Conservation (phyloP, 2,888 invertebrate genomes). For the Apamea sordens region DNA sequence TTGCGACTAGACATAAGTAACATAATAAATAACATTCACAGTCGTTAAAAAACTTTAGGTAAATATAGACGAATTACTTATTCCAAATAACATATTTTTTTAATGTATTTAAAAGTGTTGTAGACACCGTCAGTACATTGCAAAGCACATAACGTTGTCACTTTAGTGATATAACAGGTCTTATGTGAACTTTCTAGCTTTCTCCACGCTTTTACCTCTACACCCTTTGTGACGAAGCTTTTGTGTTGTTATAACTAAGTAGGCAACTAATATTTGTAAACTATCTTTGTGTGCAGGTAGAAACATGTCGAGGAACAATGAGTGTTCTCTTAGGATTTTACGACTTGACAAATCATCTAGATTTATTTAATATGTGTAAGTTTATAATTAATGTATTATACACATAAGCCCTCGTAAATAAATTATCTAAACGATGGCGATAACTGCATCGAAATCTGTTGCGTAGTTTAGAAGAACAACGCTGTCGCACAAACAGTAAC, state of each 20-base stretch:
- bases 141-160: constrained; percentile 16
- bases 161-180: constrained; percentile 31
- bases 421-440: background rate
- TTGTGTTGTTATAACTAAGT: background rate
- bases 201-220: constrained; percentile 41
- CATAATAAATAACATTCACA: no score
- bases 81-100: no score
- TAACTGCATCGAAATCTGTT: background rate
- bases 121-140: constrained; percentile 1
- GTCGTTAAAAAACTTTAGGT: no score
- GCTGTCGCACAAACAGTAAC: no score
- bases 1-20: no score
- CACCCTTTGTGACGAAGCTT: constrained; percentile 20
- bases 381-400: background rate
- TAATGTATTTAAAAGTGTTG: no score
- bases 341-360: background rate
- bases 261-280: background rate
- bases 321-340: background rate
- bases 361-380: background rate
- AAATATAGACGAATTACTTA: no score
- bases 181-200: constrained; percentile 46
- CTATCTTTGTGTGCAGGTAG: background rate
- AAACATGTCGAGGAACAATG: background rate
- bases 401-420: background rate
- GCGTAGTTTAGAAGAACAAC: background rate